These are phyloP conservation scores for Eueides isabella DNA, from an alignment of 1,140 invertebrate genomes.

Conservation along the genomic window DNA sequence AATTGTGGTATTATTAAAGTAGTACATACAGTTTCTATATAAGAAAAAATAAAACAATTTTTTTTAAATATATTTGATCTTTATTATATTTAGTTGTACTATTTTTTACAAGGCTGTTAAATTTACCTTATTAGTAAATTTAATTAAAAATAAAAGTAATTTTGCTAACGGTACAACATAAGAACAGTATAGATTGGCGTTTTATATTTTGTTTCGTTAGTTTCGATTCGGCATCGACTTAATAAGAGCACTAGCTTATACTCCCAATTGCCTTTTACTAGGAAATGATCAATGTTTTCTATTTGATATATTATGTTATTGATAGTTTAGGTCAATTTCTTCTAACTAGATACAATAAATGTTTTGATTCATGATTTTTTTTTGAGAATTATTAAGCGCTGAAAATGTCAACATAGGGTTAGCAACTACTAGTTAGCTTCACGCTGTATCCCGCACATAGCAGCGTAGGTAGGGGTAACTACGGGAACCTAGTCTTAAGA, in stretches of 20 bases:
- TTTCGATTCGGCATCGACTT: constrained; percentile 26
- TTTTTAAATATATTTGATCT: too few species aligned
- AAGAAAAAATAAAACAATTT: neutral
- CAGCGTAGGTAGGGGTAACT: too few species aligned
- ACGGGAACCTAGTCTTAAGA: too few species aligned
- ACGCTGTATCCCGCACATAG: too few species aligned
- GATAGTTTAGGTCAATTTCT: neutral
- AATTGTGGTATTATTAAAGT: neutral
- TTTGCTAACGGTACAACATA: constrained; percentile 17
- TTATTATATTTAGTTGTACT: too few species aligned
- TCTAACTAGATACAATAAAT: too few species aligned
- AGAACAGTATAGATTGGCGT: constrained; percentile 12
- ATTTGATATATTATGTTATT: neutral
- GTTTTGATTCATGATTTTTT: too few species aligned
- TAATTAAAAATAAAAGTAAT: neutral
- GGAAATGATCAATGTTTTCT: neutral
- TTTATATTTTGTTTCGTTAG: constrained; percentile 25
- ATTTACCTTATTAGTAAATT: too few species aligned
- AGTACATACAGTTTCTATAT: neutral
- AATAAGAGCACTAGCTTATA: constrained; percentile 15
- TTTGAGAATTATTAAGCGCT: too few species aligned
- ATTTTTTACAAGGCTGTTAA: too few species aligned
- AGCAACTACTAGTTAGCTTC: too few species aligned
- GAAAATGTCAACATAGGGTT: too few species aligned
- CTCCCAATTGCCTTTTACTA: constrained; percentile 20